Evolutionary conservation across 2,888 invertebrate species (phyloP).

Genomic region (Teinopalpus imperialis): DNA sequence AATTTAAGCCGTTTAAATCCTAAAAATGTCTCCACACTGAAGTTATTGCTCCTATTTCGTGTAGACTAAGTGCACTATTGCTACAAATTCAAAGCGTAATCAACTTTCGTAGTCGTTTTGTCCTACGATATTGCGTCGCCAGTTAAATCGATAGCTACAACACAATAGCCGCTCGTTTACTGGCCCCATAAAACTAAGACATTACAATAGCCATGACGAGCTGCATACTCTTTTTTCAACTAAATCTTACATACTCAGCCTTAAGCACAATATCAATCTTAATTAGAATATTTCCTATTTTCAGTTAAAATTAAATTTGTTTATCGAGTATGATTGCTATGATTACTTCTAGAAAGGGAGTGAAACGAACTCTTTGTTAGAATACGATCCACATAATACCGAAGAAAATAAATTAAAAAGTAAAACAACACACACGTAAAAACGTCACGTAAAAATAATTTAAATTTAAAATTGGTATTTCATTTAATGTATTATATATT

Average conservation of each 20-base stretch:
- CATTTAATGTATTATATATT: too few species aligned
- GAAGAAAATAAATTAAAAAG: too few species aligned
- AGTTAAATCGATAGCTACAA: slow-evolving; percentile 57
- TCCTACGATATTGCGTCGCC: slow-evolving; percentile 57
- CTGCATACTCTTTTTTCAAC: slow-evolving; percentile 44
- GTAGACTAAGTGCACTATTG: slow-evolving; percentile 40
- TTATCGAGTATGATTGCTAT: slow-evolving; percentile 7
- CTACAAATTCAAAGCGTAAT: slow-evolving; percentile 50
- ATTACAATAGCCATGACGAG: slow-evolving; percentile 52
- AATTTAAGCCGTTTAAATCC: slow-evolving; percentile 26
- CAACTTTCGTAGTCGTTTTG: slow-evolving; percentile 56
- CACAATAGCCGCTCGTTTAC: slow-evolving; percentile 68
- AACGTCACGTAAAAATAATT: background rate
- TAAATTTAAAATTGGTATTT: slow-evolving; percentile 18
- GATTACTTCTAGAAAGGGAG: slow-evolving; percentile 12
- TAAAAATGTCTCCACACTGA: slow-evolving; percentile 34
- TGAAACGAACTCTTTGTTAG: too few species aligned
- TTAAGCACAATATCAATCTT: slow-evolving; percentile 47
- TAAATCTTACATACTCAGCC: slow-evolving; percentile 36
- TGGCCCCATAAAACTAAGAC: slow-evolving; percentile 62
- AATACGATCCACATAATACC: too few species aligned
- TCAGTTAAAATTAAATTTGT: slow-evolving; percentile 31
- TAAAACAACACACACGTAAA: too few species aligned
- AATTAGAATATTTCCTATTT: slow-evolving; percentile 46
- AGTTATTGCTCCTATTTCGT: slow-evolving; percentile 34